Conservation (phyloP, 2,888 invertebrate genomes). For the Cynaeus angustus region DNA sequence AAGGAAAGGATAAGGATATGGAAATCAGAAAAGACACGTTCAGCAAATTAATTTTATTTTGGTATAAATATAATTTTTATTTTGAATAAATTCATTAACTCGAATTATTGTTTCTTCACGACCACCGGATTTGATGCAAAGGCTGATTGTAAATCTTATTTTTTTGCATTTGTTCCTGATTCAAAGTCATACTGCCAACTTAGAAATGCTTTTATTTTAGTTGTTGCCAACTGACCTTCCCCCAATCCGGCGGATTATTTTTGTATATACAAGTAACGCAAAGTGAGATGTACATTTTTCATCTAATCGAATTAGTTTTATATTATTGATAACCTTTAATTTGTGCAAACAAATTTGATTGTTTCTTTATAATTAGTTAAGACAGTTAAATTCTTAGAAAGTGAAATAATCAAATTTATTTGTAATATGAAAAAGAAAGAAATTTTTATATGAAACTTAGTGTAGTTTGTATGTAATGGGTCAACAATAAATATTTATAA, state of each 20-base stretch:
- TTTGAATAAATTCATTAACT: constrained; percentile 37
- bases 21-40: constrained; percentile 85
- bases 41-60: constrained; percentile 64
- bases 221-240: constrained; percentile 29
- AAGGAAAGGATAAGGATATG: constrained; percentile 90
- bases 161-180: constrained; percentile 44
- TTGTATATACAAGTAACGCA: constrained; percentile 44
- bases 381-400: constrained; percentile 22
- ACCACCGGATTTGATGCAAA: constrained; percentile 35
- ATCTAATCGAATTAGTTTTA: constrained; percentile 42
- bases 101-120: constrained; percentile 32
- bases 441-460: constrained; percentile 50
- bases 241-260: constrained; percentile 44
- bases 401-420: constrained; percentile 42
- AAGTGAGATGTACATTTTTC: constrained; percentile 49
- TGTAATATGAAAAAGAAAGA: constrained; percentile 29
- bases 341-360: constrained; percentile 45
- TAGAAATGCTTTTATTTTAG: constrained; percentile 26
- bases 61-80: constrained; percentile 44
- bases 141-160: constrained; percentile 43
- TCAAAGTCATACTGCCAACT: constrained; percentile 39
- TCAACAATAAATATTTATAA: constrained; percentile 48
- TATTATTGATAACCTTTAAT: constrained; percentile 30
- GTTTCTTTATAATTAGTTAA: constrained; percentile 28
- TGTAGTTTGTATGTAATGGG: constrained; percentile 51